Conservation (phyloP, 2,113 vertebrate genomes). For the Alaudala cheleensis region DNA sequence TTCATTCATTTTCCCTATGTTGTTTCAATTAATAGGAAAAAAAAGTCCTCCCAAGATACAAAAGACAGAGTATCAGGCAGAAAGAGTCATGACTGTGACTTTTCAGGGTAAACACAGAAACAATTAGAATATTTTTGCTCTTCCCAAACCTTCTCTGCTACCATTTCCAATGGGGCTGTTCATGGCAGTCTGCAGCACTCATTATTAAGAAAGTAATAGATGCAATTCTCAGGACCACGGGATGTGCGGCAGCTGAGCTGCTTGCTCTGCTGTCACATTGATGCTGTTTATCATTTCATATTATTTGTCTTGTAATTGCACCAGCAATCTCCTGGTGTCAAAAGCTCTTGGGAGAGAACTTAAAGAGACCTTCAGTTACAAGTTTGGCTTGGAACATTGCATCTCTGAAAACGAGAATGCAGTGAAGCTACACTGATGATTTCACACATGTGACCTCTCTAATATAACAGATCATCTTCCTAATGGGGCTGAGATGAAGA, state of each 20-base stretch:
- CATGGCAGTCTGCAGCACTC: background rate
- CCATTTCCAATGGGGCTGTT: background rate
- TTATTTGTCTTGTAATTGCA: background rate
- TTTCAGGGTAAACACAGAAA: background rate
- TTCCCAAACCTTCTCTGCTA: background rate
- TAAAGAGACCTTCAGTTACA: background rate
- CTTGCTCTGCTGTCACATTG: background rate
- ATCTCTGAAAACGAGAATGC: background rate
- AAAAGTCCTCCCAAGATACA: background rate
- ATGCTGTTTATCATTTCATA: background rate
- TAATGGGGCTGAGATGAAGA: background rate
- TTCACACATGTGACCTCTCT: background rate
- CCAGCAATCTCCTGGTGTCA: background rate
- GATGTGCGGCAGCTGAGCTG: background rate
- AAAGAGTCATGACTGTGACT: background rate
- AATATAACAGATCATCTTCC: background rate
- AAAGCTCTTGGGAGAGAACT: background rate
- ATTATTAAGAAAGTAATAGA: background rate
- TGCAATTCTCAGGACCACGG: accelerated
- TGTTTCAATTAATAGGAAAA: background rate
- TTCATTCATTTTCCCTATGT: background rate
- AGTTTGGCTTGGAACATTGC: background rate
- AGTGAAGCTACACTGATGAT: background rate
- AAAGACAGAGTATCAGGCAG: background rate
- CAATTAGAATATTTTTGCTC: background rate